Percentiles rank a stretch among this genome's conserved stretches.
phyloP scores from a whole-genome alignment of 23 tunicate species.

The Ascidia mentula region DNA sequence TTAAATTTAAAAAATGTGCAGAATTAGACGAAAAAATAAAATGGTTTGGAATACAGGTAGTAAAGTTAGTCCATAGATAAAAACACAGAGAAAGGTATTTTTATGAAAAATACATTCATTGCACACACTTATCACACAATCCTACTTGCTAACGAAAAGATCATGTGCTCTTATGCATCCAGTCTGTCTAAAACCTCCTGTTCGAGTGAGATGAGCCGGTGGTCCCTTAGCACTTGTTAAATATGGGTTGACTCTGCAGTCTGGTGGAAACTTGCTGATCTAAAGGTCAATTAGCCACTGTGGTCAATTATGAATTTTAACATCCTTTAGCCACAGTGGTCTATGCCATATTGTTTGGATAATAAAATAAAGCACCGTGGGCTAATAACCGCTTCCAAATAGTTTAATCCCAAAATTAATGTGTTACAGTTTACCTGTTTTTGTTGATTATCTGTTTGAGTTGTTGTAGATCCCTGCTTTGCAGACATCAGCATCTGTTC shows the following conservation, averaged over 20 bases:
- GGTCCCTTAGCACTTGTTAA: slow-evolving; percentile 57
- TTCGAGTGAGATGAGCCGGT: slow-evolving; percentile 69
- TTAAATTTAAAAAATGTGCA: too few relatives aligned
- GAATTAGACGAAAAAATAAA: too few relatives aligned
- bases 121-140: too few relatives aligned
- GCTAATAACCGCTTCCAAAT: neutral
- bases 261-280: slow-evolving; percentile 80
- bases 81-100: too few relatives aligned
- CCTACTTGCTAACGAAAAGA: slow-evolving; percentile 72
- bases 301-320: too few relatives aligned
- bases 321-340: too few relatives aligned
- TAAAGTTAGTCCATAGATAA: too few relatives aligned
- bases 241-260: slow-evolving; percentile 74
- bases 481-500: neutral
- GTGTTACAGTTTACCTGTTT: neutral
- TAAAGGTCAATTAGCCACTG: too few relatives aligned
- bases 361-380: neutral
- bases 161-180: slow-evolving; percentile 64
- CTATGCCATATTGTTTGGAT: neutral
- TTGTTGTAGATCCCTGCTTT: neutral
- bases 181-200: slow-evolving; percentile 78
- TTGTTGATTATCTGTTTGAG: neutral
- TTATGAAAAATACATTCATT: too few relatives aligned
- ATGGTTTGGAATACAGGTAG: too few relatives aligned
- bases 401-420: neutral